These are phyloP conservation scores for Argyra leucocephala DNA, from an alignment of 2,888 invertebrate species.

Conservation along the genomic window DNA sequence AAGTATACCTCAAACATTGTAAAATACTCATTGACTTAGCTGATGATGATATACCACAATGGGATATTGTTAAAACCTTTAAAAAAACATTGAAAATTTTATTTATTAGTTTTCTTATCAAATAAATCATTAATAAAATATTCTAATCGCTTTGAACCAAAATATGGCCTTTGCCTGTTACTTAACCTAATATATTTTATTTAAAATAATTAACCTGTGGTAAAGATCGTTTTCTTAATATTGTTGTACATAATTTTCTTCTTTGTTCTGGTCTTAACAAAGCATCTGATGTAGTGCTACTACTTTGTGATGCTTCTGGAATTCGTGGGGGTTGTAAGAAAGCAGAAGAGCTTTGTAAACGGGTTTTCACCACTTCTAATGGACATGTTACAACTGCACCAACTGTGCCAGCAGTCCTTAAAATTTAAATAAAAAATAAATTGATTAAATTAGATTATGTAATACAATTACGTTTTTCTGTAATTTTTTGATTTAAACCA, in stretches of 20 bases:
- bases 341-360: constrained; percentile 85
- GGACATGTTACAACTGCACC: constrained; percentile 97
- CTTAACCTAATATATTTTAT: constrained; percentile 33
- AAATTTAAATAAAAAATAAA: constrained; percentile 26
- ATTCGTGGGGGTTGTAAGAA: constrained; percentile 44
- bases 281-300: constrained; percentile 43
- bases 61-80: constrained; percentile 51
- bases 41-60: constrained; percentile 51
- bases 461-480: too few species aligned
- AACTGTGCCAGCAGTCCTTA: constrained; percentile 88
- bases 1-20: constrained; percentile 66
- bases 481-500: too few species aligned
- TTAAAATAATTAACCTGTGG: constrained; percentile 45
- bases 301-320: constrained; percentile 42
- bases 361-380: constrained; percentile 93
- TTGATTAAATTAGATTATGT: too few species aligned
- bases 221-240: constrained; percentile 60
- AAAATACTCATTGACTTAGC: constrained; percentile 61
- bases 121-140: constrained; percentile 22
- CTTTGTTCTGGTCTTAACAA: constrained; percentile 53
- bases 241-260: constrained; percentile 66
- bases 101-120: constrained; percentile 8
- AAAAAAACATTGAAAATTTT: constrained; percentile 11
- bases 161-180: constrained; percentile 54
- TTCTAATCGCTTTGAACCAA: constrained; percentile 16